phyloP scores from a whole-genome alignment of 2,113 vertebrate species.

The Poecilia latipinna region DNA sequence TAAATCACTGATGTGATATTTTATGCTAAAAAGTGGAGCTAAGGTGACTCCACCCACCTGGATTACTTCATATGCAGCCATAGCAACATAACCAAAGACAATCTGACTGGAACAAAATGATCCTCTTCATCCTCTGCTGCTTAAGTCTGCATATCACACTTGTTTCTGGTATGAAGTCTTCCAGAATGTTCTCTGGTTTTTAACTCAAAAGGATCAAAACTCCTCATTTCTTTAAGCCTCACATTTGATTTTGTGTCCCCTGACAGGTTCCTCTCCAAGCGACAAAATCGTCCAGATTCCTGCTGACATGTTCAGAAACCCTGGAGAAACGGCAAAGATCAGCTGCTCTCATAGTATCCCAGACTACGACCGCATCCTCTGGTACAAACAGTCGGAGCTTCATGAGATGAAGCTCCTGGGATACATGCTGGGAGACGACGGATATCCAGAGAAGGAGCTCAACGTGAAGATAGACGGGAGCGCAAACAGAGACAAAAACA shows the following conservation, averaged over 20 bases:
- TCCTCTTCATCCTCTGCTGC: neutral
- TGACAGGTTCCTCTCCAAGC: constrained; percentile 33
- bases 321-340: constrained; percentile 3
- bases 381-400: constrained; percentile 48
- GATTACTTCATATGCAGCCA: neutral
- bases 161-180: neutral
- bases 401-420: constrained; percentile 46
- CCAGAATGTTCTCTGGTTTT: neutral
- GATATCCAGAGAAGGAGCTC: accelerated
- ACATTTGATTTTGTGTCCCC: neutral
- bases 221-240: too few species aligned
- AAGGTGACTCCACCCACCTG: neutral
- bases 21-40: neutral
- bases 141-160: neutral
- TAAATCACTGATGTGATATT: neutral
- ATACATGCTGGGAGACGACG: accelerated
- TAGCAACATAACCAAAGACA: neutral
- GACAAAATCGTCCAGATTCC: constrained; percentile 37
- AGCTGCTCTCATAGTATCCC: constrained; percentile 44
- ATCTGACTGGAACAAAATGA: neutral
- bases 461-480: neutral
- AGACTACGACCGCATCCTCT: constrained; percentile 34
- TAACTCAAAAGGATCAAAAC: neutral
- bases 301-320: neutral
- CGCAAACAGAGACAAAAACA: constrained; percentile 3